Evolutionary conservation across 1,140 invertebrate genomes (phyloP), one percentile per base, ranked within the genome.

Genomic region (Neelides sp.): DNA sequence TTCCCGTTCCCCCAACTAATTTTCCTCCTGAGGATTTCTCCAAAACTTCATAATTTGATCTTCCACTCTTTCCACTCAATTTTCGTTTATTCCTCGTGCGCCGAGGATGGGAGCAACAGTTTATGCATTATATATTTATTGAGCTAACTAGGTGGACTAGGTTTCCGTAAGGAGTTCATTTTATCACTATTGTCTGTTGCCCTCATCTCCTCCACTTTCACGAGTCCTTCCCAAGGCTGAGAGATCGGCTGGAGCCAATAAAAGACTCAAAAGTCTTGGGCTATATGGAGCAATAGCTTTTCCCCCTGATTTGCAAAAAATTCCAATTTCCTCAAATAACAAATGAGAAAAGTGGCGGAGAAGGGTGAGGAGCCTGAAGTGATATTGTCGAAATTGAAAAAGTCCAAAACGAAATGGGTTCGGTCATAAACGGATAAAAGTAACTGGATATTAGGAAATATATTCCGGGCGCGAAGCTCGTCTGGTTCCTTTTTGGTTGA

Each of bases 11-110:
- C n/a, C 10, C 34, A 37, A 24, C 48, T 55, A 55, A 55, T 55
- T 55, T 44, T 48, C 36, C 53, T 55, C 53, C 36, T 55, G 53
- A 55, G 53, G 44, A 55, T 55, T 54, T 35, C 24, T 27, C 35
- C 23, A 55, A 54, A 55, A 50, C 43, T 55, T 55, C 48, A 55
- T 55, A 55, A 55, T 55, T 55, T 55, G 41, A 55, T 55, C 53
- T 46, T 47, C 48, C 26, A 51, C 54, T 56, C n/a, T 51, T 39
- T 50, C 48, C 48, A 55, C 53, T 55, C 48, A 47, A 50, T 54
- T 54, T 50, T 54, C 52, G 15, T 15, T 34, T 34, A 10, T 8
- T 10, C 8, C 8, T 8, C 8, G 30, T 10, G 30, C 8, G 30
- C 8, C 15, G 30, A 34, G 30, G 15, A 15, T 10, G 15, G 8